phyloP scores from a whole-genome alignment of 1,140 invertebrate genomes.

The Pollicipes pollicipes region DNA sequence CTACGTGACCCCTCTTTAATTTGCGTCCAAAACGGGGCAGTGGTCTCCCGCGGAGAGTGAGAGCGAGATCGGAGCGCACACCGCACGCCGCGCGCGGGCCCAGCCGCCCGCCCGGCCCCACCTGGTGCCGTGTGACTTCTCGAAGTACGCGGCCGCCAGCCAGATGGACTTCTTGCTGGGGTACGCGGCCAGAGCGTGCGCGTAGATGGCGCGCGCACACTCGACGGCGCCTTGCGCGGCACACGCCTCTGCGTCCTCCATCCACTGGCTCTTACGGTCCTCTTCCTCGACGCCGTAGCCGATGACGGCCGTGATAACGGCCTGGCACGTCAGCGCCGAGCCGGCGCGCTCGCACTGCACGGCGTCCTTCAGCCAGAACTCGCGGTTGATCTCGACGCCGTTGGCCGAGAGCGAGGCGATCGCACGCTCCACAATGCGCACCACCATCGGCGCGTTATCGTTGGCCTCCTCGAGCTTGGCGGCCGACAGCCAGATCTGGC shows the following conservation, averaged over 20 bases:
- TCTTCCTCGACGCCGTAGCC: conserved; percentile 88
- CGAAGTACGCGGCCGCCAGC: conserved; percentile 88
- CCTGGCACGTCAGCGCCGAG: conserved; percentile 81
- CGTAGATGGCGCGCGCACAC: conserved; percentile 89
- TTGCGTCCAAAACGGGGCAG: too few relatives aligned
- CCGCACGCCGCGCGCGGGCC: too few relatives aligned
- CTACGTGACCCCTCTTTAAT: too few relatives aligned
- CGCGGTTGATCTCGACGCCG: conserved; percentile 94
- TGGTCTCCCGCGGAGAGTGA: too few relatives aligned
- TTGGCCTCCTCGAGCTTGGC: conserved; percentile 96
- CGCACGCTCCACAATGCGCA: conserved; percentile 75
- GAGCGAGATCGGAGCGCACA: too few relatives aligned
- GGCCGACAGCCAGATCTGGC: conserved; percentile 94
- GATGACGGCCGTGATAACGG: conserved; percentile 83
- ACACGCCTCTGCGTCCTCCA: conserved; percentile 94
- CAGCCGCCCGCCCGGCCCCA: neutral
- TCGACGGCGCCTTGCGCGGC: conserved; percentile 77
- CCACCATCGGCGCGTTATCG: conserved; percentile 86
- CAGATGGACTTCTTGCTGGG: conserved; percentile 97
- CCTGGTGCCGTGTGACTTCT: conserved; percentile 77
- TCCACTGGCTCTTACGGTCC: conserved; percentile 95
- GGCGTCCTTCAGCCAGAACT: conserved; percentile 98
- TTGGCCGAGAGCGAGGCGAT: conserved; percentile 80
- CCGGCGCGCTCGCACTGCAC: conserved; percentile 92
- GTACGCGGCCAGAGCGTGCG: conserved; percentile 73